These are phyloP conservation scores for Hydra vulgaris DNA, from an alignment of 30 jellyfish, hydroid and myxozoan genomes.

Conservation along the genomic window DNA sequence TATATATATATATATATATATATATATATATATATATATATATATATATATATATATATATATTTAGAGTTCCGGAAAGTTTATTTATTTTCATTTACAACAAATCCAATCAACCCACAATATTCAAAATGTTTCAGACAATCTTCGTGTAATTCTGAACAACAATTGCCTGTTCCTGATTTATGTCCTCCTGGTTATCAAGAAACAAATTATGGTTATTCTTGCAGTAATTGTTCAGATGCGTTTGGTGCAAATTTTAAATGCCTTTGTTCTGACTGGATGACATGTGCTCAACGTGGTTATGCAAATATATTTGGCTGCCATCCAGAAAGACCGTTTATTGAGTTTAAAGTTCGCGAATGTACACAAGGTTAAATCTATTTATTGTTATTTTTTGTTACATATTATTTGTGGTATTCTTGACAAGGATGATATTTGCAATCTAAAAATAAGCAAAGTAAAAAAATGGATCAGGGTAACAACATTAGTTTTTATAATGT, in stretches of 20 bases:
- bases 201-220: slow-evolving; percentile 29
- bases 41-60: no score
- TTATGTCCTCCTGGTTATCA: slow-evolving; percentile 64
- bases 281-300: slow-evolving; percentile 80
- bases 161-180: slow-evolving; percentile 55
- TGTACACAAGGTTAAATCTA: slow-evolving; percentile 74
- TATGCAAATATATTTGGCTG: slow-evolving; percentile 36
- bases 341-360: slow-evolving; percentile 65
- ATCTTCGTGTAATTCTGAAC: neutral
- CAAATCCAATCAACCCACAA: neutral
- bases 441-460: no score
- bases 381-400: no score
- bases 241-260: slow-evolving; percentile 42
- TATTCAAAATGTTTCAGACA: neutral
- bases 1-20: no score
- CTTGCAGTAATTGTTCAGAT: slow-evolving; percentile 57
- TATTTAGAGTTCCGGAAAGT: neutral
- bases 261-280: slow-evolving; percentile 71
- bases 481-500: no score
- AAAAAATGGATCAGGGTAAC: no score
- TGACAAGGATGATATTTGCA: no score
- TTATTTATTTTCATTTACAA: neutral
- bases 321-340: slow-evolving; percentile 27
- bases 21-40: no score
- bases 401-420: no score